These are phyloP conservation scores for Oxytorus armatus DNA, from an alignment of 2,888 invertebrate genomes.

Conservation along the genomic window DNA sequence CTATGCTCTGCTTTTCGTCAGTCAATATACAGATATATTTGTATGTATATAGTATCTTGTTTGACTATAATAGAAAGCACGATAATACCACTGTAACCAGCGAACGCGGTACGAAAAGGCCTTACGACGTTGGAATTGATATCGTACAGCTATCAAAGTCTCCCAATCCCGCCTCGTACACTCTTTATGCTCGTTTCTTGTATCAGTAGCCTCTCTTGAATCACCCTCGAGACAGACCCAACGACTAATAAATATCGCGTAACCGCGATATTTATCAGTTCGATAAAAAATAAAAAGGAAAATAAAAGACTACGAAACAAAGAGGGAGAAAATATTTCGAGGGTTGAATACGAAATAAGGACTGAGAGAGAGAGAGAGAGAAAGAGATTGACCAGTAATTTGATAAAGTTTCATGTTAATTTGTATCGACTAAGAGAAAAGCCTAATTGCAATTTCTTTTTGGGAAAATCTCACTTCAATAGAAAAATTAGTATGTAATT, in stretches of 20 bases:
- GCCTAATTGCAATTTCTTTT: too few species aligned
- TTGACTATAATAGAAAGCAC: constrained; percentile 52
- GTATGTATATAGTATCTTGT: constrained; percentile 25
- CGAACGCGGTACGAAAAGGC: constrained; percentile 24
- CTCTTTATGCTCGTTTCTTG: constrained; percentile 7
- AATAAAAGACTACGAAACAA: constrained; percentile 3
- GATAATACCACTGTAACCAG: constrained; percentile 43
- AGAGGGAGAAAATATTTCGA: constrained; percentile 10
- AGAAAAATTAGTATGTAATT: too few species aligned
- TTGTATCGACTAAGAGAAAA: too few species aligned
- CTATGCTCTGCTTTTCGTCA: constrained; percentile 52
- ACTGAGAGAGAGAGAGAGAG: neutral
- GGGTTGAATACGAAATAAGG: constrained; percentile 22
- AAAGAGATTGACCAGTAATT: neutral
- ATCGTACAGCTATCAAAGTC: constrained; percentile 60
- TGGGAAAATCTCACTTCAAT: too few species aligned
- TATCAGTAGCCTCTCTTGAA: constrained; percentile 1
- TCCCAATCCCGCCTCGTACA: constrained; percentile 24
- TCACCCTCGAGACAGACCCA: constrained; percentile 40
- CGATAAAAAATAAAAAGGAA: constrained; percentile 11
- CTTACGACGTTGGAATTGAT: constrained; percentile 58
- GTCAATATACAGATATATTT: constrained; percentile 35
- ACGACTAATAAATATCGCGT: constrained; percentile 31
- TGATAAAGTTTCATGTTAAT: too few species aligned
- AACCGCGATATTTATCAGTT: constrained; percentile 44